Evolutionary conservation across 2,113 vertebrate genomes (phyloP), one percentile per base, ranked within the genome.

Genomic region (Riparia riparia): DNA sequence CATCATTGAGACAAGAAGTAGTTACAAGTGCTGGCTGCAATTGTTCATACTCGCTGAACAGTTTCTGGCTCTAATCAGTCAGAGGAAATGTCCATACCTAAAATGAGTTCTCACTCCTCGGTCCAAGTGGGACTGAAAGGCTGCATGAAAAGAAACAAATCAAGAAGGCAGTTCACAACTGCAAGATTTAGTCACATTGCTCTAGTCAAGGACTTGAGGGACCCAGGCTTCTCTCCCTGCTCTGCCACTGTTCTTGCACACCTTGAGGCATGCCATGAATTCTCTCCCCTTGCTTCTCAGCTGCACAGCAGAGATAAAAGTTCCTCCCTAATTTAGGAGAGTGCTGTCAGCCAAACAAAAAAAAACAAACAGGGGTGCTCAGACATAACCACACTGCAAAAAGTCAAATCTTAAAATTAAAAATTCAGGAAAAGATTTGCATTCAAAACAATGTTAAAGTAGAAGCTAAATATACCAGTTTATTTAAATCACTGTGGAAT

Each of bases 251-350:
- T 12, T 89, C 81, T 7, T 42, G 87, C 78, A 79, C 70, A 76
- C 78, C 81, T 82, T 91, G 57, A 68, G 78, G 73, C 66, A 65
- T 1, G 3, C 45, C 66, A 21, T 24, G 66, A 87, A 86, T 68
- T 71, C 65, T 61, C 34, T 51, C 28, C 66, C 31, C 17, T 71
- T 28, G 25, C 69, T 82, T 53, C 73, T 84, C 82, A 84, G 86
- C 94, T 89, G 84, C 78, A 82, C 42, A 76, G 66, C 34, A 61
- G 70, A 95, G 84, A 96, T 93, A 94, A 94, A 95, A 82, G 81
- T 53, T 92, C 49, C 50, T 91, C 65, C 65, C 44, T 85, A 72
- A 79, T 84, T 89, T 61, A 91, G 70, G 29, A 79, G 44, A 76
- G 41, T 0, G 0, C 54, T 64, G 65, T 64, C 83, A 95, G 84